Evolutionary conservation across 2,888 invertebrate genomes (phyloP).

Genomic region (Apodemia hepburni): DNA sequence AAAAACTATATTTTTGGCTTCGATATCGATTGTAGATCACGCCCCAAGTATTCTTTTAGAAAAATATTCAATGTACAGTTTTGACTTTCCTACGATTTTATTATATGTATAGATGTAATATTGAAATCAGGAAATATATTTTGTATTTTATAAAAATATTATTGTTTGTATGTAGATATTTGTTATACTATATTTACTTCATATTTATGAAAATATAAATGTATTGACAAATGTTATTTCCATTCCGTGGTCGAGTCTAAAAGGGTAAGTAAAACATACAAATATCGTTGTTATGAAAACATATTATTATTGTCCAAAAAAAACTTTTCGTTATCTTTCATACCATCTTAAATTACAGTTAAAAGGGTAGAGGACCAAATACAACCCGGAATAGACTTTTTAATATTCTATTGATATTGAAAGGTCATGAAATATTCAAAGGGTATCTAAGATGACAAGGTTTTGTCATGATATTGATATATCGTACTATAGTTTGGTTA

Average conservation of each 20-base stretch:
- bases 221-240: neutral
- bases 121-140: no score
- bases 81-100: no score
- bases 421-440: slow-evolving; percentile 18
- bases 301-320: neutral
- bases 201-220: neutral
- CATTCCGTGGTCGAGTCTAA: neutral
- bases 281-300: neutral
- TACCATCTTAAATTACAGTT: slow-evolving; percentile 16
- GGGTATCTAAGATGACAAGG: slow-evolving; percentile 12
- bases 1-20: no score
- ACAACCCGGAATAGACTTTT: slow-evolving; percentile 16
- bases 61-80: no score
- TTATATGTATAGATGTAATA: no score
- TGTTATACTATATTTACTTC: neutral
- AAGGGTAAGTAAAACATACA: neutral
- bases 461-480: slow-evolving; percentile 1
- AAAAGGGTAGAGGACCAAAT: slow-evolving; percentile 19
- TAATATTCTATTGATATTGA: slow-evolving; percentile 16
- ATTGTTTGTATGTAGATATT: no score
- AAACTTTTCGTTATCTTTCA: neutral
- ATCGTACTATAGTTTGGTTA: neutral
- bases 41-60: no score
- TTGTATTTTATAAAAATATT: no score
- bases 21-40: no score